Evolutionary conservation across 2,113 vertebrate genomes (phyloP), one percentile per base, ranked within the genome.

Genomic region (Potamarius usumacintae): DNA sequence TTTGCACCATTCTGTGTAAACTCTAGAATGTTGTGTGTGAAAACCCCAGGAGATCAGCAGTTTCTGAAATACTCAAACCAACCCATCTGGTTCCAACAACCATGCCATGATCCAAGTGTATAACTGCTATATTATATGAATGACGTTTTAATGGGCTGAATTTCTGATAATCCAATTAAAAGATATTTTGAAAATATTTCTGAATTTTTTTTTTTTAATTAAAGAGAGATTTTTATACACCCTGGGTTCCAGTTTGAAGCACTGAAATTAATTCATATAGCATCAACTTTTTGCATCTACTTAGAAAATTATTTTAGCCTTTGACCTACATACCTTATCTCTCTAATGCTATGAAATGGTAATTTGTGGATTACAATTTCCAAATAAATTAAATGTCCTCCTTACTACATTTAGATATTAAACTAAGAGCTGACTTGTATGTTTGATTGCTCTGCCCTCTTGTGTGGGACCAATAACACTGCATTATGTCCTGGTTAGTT

Each of bases 361-460:
- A 20, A 42, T 71, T 71, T 71, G 12, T 71, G 5, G 67, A 34
- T 6, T 67, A 12, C 27, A 67, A 27, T 71, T 34, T 34, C 65
- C 27, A 30, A 69, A 30, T 30, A 34, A 71, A 30, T 72, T 34
- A 71, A 34, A 71, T 42, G 14, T 42, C 34, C 71, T 2, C 18
- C 10, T 25, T 53, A 77, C 74, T 77, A n/a, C 1, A 77, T n/a
- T 22, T 15, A 77, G 22, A 52, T n/a, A 53, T 11, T 17, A 34
- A 30, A 34, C 71, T 27, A 67, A 50, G 52, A 0, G 4, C 25
- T 27, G 2, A 50, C 1, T 78, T 48, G 74, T 69, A 76, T 50
- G 77, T 78, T 87, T 63, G 69, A 78, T 53, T 69, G 34, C 63
- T 55, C 63, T 85, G 83, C 63, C 89, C 81, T 76, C 90, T 91